A percentile compares a stretch with the other conserved stretches of the same genome.
Evolutionary conservation across 2,113 vertebrate genomes (phyloP).

Genomic region (Hypomesus transpacificus): DNA sequence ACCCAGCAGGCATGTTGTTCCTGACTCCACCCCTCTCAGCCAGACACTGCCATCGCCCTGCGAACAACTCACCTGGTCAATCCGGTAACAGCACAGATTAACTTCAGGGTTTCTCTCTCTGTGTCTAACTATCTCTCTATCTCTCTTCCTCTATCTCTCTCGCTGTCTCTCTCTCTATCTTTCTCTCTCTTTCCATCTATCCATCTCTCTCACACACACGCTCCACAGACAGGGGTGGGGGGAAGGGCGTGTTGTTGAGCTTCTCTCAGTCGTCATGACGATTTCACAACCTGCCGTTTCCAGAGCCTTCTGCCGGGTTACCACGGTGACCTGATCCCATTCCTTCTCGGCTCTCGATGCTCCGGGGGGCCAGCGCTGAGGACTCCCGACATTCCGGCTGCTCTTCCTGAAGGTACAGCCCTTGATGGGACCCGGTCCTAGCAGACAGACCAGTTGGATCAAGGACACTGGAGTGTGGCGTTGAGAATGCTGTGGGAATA

Average conservation of each 20-base stretch:
- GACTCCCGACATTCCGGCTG: background rate
- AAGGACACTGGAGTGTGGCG: slow-evolving; percentile 24
- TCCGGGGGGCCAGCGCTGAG: slow-evolving; percentile 39
- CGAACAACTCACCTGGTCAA: background rate
- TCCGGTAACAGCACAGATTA: slow-evolving; percentile 33
- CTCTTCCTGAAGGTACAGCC: background rate
- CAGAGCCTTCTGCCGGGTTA: slow-evolving; percentile 53
- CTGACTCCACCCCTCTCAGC: slow-evolving; percentile 43
- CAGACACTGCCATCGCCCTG: background rate
- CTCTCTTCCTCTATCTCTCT: background rate
- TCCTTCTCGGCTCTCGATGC: slow-evolving; percentile 25
- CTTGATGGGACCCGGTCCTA: slow-evolving; percentile 23
- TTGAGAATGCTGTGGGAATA: slow-evolving; percentile 48
- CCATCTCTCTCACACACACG: slow-evolving; percentile 21
- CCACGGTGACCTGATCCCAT: slow-evolving; percentile 59
- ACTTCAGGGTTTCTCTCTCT: slow-evolving; percentile 26
- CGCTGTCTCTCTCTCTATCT: background rate
- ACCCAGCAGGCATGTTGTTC: slow-evolving; percentile 55
- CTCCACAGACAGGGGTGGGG: slow-evolving; percentile 31
- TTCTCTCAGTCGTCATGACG: slow-evolving; percentile 59
- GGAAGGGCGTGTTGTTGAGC: slow-evolving; percentile 36
- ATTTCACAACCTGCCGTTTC: slow-evolving; percentile 56
- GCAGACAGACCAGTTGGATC: background rate
- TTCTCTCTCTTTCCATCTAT: slow-evolving; percentile 26
- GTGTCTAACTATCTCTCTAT: background rate